Evolutionary conservation across 2,888 invertebrate species (phyloP).

Genomic region (Diabrotica balteata): DNA sequence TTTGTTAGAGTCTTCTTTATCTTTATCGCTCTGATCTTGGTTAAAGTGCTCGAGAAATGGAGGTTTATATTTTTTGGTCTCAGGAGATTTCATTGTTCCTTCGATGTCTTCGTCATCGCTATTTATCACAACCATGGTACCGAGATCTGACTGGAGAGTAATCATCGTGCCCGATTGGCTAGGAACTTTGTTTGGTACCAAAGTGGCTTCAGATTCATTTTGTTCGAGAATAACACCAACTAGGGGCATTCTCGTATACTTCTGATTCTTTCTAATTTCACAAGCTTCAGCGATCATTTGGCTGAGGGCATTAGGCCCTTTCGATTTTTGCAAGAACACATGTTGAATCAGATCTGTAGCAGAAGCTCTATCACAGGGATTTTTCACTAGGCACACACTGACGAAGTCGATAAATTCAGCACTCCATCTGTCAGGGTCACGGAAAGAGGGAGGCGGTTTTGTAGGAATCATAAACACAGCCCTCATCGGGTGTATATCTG

Average conservation of each 20-base stretch:
- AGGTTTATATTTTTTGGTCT: slow-evolving; percentile 86
- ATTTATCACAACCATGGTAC: slow-evolving; percentile 93
- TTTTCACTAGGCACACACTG: slow-evolving; percentile 86
- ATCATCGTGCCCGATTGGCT: slow-evolving; percentile 64
- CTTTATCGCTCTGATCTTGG: slow-evolving; percentile 74
- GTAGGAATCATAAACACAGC: slow-evolving; percentile 99
- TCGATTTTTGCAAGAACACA: slow-evolving; percentile 80
- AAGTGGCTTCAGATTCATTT: slow-evolving; percentile 65
- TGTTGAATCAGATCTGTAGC: slow-evolving; percentile 88
- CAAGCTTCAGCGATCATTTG: slow-evolving; percentile 94
- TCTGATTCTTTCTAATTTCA: slow-evolving; percentile 87
- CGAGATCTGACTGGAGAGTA: slow-evolving; percentile 82
- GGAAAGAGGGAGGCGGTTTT: slow-evolving; percentile 97
- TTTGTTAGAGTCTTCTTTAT: neutral
- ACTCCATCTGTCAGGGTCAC: slow-evolving; percentile 96
- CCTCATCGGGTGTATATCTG: slow-evolving; percentile 93
- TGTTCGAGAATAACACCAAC: slow-evolving; percentile 53
- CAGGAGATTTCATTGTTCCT: slow-evolving; percentile 87
- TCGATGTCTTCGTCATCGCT: slow-evolving; percentile 81
- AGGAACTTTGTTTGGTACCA: slow-evolving; percentile 63
- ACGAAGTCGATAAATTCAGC: slow-evolving; percentile 98
- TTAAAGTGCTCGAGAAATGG: slow-evolving; percentile 96
- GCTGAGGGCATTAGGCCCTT: slow-evolving; percentile 83
- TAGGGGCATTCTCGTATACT: slow-evolving; percentile 66
- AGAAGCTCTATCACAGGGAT: slow-evolving; percentile 93